Conservation (phyloP, 2,113 vertebrate genomes). For the Hemibagrus wyckioides region DNA sequence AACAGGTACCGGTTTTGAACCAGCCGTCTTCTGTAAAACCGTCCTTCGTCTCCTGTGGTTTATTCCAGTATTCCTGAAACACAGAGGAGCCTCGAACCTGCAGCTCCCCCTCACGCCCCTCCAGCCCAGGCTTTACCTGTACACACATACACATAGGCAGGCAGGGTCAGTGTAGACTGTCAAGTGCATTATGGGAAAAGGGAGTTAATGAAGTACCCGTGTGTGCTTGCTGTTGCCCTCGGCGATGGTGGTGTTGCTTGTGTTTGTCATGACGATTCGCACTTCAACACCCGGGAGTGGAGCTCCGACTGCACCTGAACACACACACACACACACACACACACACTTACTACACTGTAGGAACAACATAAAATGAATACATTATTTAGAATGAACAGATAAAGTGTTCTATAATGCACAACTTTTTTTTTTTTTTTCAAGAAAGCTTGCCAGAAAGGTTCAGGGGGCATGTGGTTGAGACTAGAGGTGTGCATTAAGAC, state of each 20-base stretch:
- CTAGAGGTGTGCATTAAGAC: neutral
- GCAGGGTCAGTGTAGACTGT: neutral
- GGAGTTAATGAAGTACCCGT: constrained; percentile 76
- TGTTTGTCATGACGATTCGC: constrained; percentile 75
- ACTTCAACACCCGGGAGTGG: constrained; percentile 85
- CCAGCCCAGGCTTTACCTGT: constrained; percentile 81
- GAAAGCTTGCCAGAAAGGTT: neutral
- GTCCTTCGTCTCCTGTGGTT: constrained; percentile 76
- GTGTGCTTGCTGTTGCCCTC: constrained; percentile 78
- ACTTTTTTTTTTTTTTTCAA: neutral
- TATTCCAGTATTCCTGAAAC: constrained; percentile 93
- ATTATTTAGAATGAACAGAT: neutral
- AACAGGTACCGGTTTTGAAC: constrained; percentile 88
- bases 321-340: constrained; percentile 10
- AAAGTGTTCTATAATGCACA: neutral
- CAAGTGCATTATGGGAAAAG: neutral
- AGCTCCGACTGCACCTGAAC: constrained; percentile 87
- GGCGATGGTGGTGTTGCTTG: constrained; percentile 68
- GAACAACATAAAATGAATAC: neutral
- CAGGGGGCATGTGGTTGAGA: neutral
- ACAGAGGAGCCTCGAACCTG: constrained; percentile 83
- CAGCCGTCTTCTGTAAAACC: constrained; percentile 87
- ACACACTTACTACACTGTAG: neutral
- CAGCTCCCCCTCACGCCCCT: constrained; percentile 88
- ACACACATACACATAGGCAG: neutral